Conservation (phyloP, 2,797 vertebrate species). For the Okamejei kenojei region DNA sequence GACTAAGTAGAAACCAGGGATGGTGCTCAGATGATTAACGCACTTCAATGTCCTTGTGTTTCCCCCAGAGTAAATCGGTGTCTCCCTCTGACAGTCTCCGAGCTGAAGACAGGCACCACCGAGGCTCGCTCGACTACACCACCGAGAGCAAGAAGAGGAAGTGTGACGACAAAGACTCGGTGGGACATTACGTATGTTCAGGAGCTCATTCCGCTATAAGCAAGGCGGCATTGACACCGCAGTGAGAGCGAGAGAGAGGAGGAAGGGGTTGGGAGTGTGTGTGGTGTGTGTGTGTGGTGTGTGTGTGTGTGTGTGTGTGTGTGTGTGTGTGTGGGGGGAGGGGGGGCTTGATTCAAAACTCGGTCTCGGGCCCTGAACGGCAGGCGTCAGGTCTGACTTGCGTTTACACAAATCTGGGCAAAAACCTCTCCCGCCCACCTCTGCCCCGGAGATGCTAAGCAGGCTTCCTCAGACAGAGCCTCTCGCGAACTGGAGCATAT, state of each 20-base stretch:
- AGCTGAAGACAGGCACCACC: conserved; percentile 55
- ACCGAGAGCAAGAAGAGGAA: conserved; percentile 66
- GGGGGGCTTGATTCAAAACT: neutral
- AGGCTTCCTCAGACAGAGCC: neutral
- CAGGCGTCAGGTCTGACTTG: neutral
- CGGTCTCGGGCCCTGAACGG: neutral
- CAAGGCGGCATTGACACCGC: neutral
- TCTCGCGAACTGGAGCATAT: neutral
- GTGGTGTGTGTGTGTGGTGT: too few relatives aligned
- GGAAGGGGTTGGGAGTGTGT: too few relatives aligned
- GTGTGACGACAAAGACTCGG: conserved; percentile 71
- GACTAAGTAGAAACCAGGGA: neutral
- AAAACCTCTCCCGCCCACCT: neutral
- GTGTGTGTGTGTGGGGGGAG: too few relatives aligned
- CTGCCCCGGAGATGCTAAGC: neutral
- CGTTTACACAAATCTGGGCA: neutral
- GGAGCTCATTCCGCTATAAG: neutral
- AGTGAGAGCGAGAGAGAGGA: neutral
- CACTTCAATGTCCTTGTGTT: neutral
- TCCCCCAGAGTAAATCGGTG: conserved; percentile 64
- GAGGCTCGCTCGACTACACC: conserved; percentile 55
- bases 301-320: too few relatives aligned
- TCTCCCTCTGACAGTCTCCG: conserved; percentile 71
- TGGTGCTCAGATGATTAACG: neutral
- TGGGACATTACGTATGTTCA: conserved; percentile 66